Evolutionary conservation across 1,140 invertebrate species (phyloP).

Genomic region (Stenopsyche tienmushanensis): DNA sequence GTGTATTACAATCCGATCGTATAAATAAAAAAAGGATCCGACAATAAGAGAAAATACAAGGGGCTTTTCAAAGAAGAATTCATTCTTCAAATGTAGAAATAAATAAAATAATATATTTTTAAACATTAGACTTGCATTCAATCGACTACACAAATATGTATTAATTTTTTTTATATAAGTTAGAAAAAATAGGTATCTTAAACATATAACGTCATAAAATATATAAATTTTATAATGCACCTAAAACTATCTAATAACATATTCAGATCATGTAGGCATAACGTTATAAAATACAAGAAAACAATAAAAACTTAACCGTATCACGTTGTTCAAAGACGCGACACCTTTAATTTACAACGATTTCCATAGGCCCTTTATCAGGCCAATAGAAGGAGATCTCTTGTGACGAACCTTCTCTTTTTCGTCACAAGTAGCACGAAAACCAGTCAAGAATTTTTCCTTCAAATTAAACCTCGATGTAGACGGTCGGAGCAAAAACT

Average conservation of each 20-base stretch:
- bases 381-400: conserved; percentile 52
- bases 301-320: conserved; percentile 32
- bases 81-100: no score
- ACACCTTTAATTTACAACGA: conserved; percentile 43
- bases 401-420: conserved; percentile 52
- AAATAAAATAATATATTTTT: no score
- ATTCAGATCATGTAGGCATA: conserved; percentile 36
- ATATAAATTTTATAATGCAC: conserved; percentile 13
- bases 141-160: no score
- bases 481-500: conserved; percentile 52
- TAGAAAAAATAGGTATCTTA: conserved; percentile 6
- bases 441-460: conserved; percentile 53
- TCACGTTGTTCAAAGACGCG: conserved; percentile 8
- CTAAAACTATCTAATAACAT: conserved; percentile 1
- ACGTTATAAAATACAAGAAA: conserved; percentile 31
- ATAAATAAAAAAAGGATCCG: no score
- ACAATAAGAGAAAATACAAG: no score
- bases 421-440: conserved; percentile 32
- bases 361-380: conserved; percentile 56
- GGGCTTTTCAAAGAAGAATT: no score
- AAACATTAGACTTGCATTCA: no score
- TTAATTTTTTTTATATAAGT: conserved; percentile 3
- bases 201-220: conserved; percentile 11
- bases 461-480: conserved; percentile 51
- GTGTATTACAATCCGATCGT: no score